Percentiles rank a stretch among this genome's conserved stretches.
Conservation (phyloP, 2,797 vertebrate genomes). For the Syndactyla subalaris region DNA sequence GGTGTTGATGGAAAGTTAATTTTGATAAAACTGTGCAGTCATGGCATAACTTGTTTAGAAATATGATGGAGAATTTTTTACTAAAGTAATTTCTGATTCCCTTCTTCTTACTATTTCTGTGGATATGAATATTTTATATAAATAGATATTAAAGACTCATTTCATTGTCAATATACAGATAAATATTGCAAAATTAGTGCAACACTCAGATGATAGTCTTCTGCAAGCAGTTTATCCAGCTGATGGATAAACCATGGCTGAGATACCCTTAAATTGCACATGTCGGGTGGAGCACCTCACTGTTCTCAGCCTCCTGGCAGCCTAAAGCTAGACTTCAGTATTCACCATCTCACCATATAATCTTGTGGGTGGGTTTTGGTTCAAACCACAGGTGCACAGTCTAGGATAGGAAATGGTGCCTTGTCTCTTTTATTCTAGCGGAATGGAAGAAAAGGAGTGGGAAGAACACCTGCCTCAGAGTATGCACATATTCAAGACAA, state of each 20-base stretch:
- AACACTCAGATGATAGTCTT: not conserved
- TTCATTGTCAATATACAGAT: not conserved
- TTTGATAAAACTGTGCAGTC: not conserved
- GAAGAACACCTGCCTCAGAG: not conserved
- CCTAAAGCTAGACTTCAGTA: not conserved
- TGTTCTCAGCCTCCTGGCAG: not conserved
- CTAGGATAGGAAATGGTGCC: fast-evolving
- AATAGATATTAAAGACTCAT: not conserved
- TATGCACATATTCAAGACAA: not conserved
- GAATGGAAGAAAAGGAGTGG: not conserved
- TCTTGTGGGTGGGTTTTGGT: not conserved
- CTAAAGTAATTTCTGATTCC: not conserved
- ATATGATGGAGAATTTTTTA: not conserved
- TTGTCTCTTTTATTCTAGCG: not conserved
- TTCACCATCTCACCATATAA: not conserved
- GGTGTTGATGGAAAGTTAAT: not conserved
- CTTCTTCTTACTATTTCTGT: not conserved
- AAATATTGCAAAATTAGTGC: not conserved
- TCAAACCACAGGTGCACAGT: not conserved
- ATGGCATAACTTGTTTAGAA: not conserved
- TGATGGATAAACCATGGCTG: not conserved
- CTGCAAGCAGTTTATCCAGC: not conserved
- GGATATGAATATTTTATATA: not conserved
- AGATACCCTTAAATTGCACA: not conserved
- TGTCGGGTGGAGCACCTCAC: not conserved